phyloP scores from a whole-genome alignment of 1,140 invertebrate species.

The Halictus rubicundus region DNA sequence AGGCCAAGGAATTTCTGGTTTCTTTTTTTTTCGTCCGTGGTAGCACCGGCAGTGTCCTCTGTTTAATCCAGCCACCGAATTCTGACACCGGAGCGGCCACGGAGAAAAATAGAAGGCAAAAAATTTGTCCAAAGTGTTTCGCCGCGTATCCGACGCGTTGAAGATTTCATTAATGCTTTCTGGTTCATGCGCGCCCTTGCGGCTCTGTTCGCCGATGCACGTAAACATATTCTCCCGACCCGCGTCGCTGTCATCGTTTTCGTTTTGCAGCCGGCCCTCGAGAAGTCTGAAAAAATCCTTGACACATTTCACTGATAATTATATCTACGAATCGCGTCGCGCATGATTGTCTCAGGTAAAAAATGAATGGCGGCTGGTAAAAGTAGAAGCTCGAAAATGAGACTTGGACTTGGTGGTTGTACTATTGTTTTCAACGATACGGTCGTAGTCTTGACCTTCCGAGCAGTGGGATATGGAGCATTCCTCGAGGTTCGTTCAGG shows the following conservation, averaged over 20 bases:
- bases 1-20: neutral
- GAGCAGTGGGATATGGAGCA: too few relatives aligned
- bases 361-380: too few relatives aligned
- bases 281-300: neutral
- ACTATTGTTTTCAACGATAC: too few relatives aligned
- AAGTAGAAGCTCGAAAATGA: too few relatives aligned
- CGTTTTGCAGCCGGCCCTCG: neutral
- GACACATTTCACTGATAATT: neutral
- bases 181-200: neutral
- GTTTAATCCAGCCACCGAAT: neutral
- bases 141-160: neutral
- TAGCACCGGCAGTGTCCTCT: neutral
- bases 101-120: too few relatives aligned
- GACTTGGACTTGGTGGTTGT: too few relatives aligned
- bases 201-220: neutral
- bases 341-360: too few relatives aligned
- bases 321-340: neutral
- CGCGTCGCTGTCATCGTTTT: neutral
- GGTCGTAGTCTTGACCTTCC: too few relatives aligned
- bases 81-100: too few relatives aligned
- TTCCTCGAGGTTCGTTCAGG: too few relatives aligned
- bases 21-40: neutral
- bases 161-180: neutral
- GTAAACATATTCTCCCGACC: neutral
- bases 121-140: neutral